Evolutionary conservation across 1,140 invertebrate genomes (phyloP), one percentile per base, ranked within the genome.

Genomic region (Drosophila ogumai): DNA sequence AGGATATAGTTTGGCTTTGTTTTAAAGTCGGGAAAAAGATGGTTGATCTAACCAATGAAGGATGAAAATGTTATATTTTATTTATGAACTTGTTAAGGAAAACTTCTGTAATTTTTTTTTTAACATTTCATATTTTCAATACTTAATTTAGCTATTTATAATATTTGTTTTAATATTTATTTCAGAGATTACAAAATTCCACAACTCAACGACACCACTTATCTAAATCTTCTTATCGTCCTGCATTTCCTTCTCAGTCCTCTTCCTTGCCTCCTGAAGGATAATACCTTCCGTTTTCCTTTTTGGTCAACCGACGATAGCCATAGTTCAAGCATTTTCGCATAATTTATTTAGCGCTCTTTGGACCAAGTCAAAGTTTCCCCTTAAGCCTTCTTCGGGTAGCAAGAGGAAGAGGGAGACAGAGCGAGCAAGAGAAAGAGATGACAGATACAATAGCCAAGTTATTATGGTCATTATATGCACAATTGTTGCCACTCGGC

Each of bases 321-420:
- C 52, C 28, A 56, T 69, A 72, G 41, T 19, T 46, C 47, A 59
- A 67, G 34, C 15, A 38, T 65, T 73, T 72, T 25, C 36, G 67
- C 55, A 73, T 73, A 50, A 73, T 72, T 73, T 73, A 72, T 72
- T 72, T 52, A 59, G 49, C 43, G 65, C 65, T 69, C 43, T 69
- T 57, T 55, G 50, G 68, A 56, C 63, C 15, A 15, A 28, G 25
- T 59, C 49, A 71, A 71, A 57, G 34, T 69, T 68, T 69, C n/a
- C 10, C 1, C 6, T 25, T 17, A 69, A 40, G 40, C 40, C 28
- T 25, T 28, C n/a, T 32, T 38, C 34, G 13, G 38, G 34, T 25
- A 19, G 19, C 50, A 54, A 22, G 3, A 19, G 32, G 3, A 6
- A 8, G 32, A 13, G 15, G 3, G 19, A 34, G 38, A 10, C 5